Evolutionary conservation across 1,140 invertebrate species (phyloP).

Genomic region (Periplaneta americana): DNA sequence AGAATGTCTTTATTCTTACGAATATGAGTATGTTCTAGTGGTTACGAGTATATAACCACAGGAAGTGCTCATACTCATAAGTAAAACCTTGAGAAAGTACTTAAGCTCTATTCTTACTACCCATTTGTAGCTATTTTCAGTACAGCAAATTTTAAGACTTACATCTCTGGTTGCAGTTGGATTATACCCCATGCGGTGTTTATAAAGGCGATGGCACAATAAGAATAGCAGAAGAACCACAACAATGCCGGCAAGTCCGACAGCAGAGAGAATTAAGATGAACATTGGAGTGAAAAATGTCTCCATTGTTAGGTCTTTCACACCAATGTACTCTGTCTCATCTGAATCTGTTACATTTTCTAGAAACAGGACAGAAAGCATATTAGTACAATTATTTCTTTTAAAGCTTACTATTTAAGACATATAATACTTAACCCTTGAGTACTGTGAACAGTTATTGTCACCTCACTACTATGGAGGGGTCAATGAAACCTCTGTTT

Average conservation of each 20-base stretch:
- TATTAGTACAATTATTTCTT: too few species aligned
- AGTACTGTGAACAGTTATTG: too few species aligned
- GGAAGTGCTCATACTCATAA: too few species aligned
- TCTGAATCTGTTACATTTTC: conserved; percentile 37
- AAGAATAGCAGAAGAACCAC: conserved; percentile 59
- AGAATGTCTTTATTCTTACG: too few species aligned
- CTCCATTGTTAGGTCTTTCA: conserved; percentile 57
- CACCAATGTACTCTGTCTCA: neutral
- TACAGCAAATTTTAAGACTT: conserved; percentile 11
- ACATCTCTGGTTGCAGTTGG: conserved; percentile 54
- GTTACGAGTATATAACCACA: too few species aligned
- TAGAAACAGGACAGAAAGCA: neutral
- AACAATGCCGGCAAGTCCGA: conserved; percentile 62
- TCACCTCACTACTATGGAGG: too few species aligned
- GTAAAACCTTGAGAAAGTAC: too few species aligned
- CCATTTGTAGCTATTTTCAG: neutral
- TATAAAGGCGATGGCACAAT: conserved; percentile 65
- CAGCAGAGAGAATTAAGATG: conserved; percentile 62
- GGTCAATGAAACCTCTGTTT: too few species aligned
- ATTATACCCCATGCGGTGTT: conserved; percentile 60
- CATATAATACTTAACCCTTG: too few species aligned
- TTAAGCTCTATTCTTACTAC: too few species aligned
- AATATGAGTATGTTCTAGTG: too few species aligned
- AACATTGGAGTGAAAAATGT: conserved; percentile 68
- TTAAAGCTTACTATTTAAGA: too few species aligned